Base-by-base conservation (phyloP, 2,797 vertebrate species). In the Semaprochilodus insignis region DNA sequence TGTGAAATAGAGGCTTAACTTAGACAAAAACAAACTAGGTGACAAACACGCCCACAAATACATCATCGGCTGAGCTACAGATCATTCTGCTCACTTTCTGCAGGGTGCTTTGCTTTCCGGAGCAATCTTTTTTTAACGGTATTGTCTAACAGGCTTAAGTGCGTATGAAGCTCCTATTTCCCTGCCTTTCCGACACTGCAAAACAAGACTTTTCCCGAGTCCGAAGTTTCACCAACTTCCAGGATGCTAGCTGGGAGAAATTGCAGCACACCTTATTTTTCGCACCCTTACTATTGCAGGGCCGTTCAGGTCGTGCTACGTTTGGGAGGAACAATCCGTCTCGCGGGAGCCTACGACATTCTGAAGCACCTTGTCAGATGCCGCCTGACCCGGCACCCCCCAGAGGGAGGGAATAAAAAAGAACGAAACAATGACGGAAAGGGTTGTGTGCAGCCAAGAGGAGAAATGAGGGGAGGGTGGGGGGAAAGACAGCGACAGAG, bases 291-390 rank as follows among this genome's bases (percentile, higher is more conserved):
- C 34, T 74, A 81, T 86, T 91, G 91, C 92, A 90, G 91, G 92
- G 89, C 91, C 88, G 92, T 93, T 94, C 91, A 27, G 87, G 93
- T 94, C 92, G 93, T 89, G 91, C 91, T 90, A 90, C 88, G 87
- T 94, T 95, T 92, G 93, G 90, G 85, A 90, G 92, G 91, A 91
- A 92, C 94, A 93, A 96, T 94, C 92, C 94, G 93, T 95, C 93
- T 96, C 93, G 90, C 92, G 92, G 95, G 93, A 92, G 93, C 91
- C 90, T 93, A 90, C 92, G 89, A 95, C 94, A 95, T 95, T 94
- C 93, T 94, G 93, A 94, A 96, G 94, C 94, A 95, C 95, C 94
- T 95, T 91, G 93, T 94, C 93, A 91, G 90, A 91, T 93, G 93
- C 93, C 89, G 89, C 93, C 92, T 92, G 91, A 92, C 86, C 93